A percentile compares a stretch with the other conserved stretches of the same genome.
Conservation (phyloP, 2,113 vertebrate species). For the Ceuthmochares aereus region DNA sequence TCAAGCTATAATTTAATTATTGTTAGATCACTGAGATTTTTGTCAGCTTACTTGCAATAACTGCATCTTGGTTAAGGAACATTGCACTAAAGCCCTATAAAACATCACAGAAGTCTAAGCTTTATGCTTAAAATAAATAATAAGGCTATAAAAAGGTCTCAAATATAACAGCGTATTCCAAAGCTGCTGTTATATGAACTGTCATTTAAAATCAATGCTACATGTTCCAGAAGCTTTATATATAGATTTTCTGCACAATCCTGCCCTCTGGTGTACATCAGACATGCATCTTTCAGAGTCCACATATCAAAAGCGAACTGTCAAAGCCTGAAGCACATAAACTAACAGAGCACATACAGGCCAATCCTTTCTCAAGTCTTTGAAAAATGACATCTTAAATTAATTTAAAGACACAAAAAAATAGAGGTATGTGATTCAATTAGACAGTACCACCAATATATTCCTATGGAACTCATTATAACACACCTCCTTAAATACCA, state of each 20-base stretch:
- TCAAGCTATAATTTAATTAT: not conserved
- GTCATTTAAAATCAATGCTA: not conserved
- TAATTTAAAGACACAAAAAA: not conserved
- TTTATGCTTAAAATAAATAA: not conserved
- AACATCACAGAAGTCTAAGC: not conserved
- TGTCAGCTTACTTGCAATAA: not conserved
- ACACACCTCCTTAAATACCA: not conserved
- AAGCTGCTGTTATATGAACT: not conserved
- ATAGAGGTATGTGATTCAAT: not conserved
- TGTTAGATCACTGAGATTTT: not conserved
- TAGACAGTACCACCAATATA: not conserved
- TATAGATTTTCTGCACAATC: not conserved
- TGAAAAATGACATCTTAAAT: not conserved
- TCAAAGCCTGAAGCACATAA: not conserved
- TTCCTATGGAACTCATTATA: not conserved
- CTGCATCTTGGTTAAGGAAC: not conserved
- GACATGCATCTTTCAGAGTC: not conserved
- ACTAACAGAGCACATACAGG: not conserved
- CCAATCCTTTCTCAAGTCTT: not conserved
- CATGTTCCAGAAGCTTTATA: not conserved
- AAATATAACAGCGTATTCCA: not conserved
- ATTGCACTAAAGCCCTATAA: not conserved
- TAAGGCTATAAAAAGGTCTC: not conserved
- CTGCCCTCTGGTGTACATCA: constrained; percentile 55
- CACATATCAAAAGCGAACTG: not conserved